Evolutionary conservation across 2,888 invertebrate genomes (phyloP), one percentile per base, ranked within the genome.

Genomic region (Schrankia costaestrigalis): DNA sequence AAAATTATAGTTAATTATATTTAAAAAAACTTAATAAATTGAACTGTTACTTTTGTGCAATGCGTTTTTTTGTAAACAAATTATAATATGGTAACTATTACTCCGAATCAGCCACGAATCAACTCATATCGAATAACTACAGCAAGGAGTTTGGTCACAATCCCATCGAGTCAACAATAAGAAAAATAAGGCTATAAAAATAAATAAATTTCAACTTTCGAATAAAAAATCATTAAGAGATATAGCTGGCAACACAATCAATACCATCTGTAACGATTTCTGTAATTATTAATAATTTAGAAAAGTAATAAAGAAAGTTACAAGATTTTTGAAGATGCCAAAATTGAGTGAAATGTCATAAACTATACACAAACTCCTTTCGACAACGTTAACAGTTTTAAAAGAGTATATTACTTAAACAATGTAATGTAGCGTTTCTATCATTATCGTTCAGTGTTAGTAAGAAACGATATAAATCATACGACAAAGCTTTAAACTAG

Each of bases 41-140:
- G 69, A 71, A 72, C 67, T 72, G 71, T 63, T 63, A 53, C 40
- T 65, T 70, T 77, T 79, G 78, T 76, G 78, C 77, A 73, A 63
- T 56, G 43, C 41, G 41, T 46, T 49, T n/a, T 21, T 57, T 50
- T 49, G 55, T 51, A 59, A 60, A 53, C 39, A 55, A 58, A 58
- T 57, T 56, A 54, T 60, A 46, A 53, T 62, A 65, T 70, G 72
- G 72, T 72, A 72, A 72, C 71, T 68, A 65, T 67, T 53, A 52
- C 32, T 48, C 43, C 45, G 35, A 53, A 54, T 36, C 38, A 36
- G 23, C 38, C 57, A 28, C 46, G 26, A 42, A 37, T 38, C 33
- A 37, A 11, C 11, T 9, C 21, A 7, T 11, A 11, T 11, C 1
- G 11, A n/a, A 30, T 24, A 21, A 40, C 17, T 44, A 24, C 30